These are phyloP conservation scores for Calliopsis andreniformis DNA, from an alignment of 1,140 invertebrate species.

Conservation along the genomic window DNA sequence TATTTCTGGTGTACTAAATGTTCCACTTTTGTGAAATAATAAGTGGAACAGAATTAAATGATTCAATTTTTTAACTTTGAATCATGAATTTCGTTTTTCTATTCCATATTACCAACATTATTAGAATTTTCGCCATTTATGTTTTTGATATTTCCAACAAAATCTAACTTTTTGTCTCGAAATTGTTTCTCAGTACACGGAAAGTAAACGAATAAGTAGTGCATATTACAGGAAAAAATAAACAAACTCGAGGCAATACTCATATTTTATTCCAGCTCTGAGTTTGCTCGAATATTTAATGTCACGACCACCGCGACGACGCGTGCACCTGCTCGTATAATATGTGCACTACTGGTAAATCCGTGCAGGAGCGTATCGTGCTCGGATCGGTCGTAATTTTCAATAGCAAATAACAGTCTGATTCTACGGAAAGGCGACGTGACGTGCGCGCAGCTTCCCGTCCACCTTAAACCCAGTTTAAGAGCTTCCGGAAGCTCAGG, in stretches of 20 bases:
- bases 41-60: no score
- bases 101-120: no score
- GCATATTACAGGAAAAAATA: slow-evolving; percentile 40
- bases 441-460: slow-evolving; percentile 27
- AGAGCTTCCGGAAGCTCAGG: slow-evolving; percentile 32
- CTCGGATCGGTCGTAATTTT: slow-evolving; percentile 33
- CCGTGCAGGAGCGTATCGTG: slow-evolving; percentile 27
- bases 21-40: no score
- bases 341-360: slow-evolving; percentile 53
- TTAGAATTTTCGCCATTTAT: no score
- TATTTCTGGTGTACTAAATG: no score
- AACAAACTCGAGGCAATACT: slow-evolving; percentile 40
- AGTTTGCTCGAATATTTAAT: slow-evolving; percentile 62
- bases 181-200: no score
- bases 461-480: slow-evolving; percentile 48
- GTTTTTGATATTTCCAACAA: no score
- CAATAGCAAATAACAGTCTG: slow-evolving; percentile 12
- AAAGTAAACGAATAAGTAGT: slow-evolving; percentile 50
- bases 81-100: no score
- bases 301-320: slow-evolving; percentile 46
- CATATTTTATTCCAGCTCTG: slow-evolving; percentile 53
- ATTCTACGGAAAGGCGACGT: slow-evolving; percentile 13
- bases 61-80: no score
- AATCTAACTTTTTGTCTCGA: no score
- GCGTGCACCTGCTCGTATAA: slow-evolving; percentile 42